These are phyloP conservation scores for Pararge aegeria DNA, from an alignment of 1,140 invertebrate genomes.

Conservation along the genomic window DNA sequence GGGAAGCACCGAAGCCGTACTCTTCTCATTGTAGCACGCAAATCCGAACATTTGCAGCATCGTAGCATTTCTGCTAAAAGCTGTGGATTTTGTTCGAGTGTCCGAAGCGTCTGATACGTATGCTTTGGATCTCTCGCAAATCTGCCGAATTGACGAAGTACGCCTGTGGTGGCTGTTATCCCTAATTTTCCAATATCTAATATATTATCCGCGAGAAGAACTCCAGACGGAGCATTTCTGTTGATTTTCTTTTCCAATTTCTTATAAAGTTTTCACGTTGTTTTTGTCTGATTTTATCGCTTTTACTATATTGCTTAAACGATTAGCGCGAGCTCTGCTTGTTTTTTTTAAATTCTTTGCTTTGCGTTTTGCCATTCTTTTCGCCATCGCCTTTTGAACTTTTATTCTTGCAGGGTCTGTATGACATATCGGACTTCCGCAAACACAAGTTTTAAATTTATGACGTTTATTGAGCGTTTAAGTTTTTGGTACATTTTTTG, in stretches of 20 bases:
- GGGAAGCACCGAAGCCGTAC: constrained; percentile 23
- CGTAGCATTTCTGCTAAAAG: constrained; percentile 10
- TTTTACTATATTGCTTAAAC: constrained; percentile 18
- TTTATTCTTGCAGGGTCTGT: constrained; percentile 28
- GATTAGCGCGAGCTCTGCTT: constrained; percentile 12
- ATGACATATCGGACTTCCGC: constrained; percentile 28
- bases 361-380: constrained; percentile 13
- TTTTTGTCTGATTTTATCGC: constrained; percentile 19
- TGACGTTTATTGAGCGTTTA: constrained; percentile 3
- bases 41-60: constrained; percentile 18
- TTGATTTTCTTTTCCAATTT: constrained; percentile 28
- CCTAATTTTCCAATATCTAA: constrained; percentile 39
- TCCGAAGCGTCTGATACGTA: constrained; percentile 21
- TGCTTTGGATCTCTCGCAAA: constrained; percentile 29
- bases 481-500: constrained; percentile 17
- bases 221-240: constrained; percentile 27
- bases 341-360: constrained; percentile 16
- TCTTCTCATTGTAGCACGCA: constrained; percentile 23
- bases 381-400: constrained; percentile 4
- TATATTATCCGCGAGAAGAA: constrained; percentile 35
- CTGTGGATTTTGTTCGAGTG: constrained; percentile 22
- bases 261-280: constrained; percentile 25
- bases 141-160: constrained; percentile 26
- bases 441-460: constrained; percentile 24
- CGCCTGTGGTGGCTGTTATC: constrained; percentile 16